phyloP scores from a whole-genome alignment of 92 coral and sea anemone species.

The Zoanthus gigantus region DNA sequence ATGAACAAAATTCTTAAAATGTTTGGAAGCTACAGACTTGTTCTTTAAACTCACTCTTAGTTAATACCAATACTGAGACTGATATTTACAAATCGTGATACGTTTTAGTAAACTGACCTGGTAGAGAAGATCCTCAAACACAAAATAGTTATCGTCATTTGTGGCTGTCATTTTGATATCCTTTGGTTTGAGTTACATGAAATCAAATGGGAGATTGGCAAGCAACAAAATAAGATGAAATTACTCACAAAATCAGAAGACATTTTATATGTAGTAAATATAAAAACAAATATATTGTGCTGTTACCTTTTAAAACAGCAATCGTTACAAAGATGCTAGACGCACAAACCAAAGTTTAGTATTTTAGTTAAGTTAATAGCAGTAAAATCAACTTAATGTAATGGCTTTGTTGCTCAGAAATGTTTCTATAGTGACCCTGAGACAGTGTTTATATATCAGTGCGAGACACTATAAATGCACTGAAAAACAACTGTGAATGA shows the following conservation, averaged over 20 bases:
- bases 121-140: conserved; percentile 94
- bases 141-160: conserved; percentile 97
- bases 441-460: no score
- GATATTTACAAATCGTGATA: neutral
- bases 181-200: conserved; percentile 42
- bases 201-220: neutral
- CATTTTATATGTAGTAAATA: no score
- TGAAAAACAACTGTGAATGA: no score
- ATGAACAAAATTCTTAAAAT: no score
- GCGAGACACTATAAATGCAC: no score
- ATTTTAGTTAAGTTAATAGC: no score
- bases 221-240: neutral
- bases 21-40: no score
- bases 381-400: no score
- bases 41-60: neutral
- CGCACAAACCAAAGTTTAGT: no score
- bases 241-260: no score
- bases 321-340: neutral
- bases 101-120: conserved; percentile 69
- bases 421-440: no score
- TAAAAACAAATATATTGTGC: neutral
- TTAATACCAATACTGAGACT: neutral
- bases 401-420: no score
- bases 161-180: conserved; percentile 95
- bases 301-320: neutral